Evolutionary conservation across 2,888 invertebrate species (phyloP), one percentile per base, ranked within the genome.

Genomic region (Mayetiola destructor): DNA sequence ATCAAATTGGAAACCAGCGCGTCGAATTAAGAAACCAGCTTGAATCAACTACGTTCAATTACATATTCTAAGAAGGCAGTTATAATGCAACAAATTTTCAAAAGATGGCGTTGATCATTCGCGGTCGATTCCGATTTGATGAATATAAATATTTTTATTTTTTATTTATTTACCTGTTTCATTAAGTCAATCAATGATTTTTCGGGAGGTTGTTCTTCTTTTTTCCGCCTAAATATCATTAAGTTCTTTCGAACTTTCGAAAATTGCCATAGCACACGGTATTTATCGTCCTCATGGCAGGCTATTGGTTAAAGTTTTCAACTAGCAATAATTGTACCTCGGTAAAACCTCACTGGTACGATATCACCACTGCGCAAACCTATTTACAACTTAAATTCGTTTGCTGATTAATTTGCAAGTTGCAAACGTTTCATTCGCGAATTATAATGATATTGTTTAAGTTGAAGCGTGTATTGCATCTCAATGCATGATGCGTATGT

Each of bases 251-350:
- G 30, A 32, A 32, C 53, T 27, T 53, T 18, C 84, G 88, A 86
- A 87, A 86, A 86, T 85, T 86, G 85, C 84, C 85, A 76, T 80
- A 78, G 83, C 78, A 82, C 81, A 81, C 83, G 82, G 78, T 84
- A 80, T 87, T 87, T 82, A 85, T 86, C 83, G 82, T 80, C 83
- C 82, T 77, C 84, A 77, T 75, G 84, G 84, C 85, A 84, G 85
- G 85, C 85, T 86, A 87, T 87, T 88, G 87, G 87, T 85, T 83
- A 85, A 84, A 87, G 85, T 87, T 86, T 86, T 86, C 85, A 87
- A 87, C 84, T 86, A 86, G 86, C 86, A 88, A 88, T 85, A 84
- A 85, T 84, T 82, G 82, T 85, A 84, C 82, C 85, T 84, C 85
- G 82, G 84, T 82, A 80, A 75, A 78, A 84, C 87, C 83, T 88